phyloP scores from a whole-genome alignment of 2,113 vertebrate genomes.

The Lutjanus erythropterus region DNA sequence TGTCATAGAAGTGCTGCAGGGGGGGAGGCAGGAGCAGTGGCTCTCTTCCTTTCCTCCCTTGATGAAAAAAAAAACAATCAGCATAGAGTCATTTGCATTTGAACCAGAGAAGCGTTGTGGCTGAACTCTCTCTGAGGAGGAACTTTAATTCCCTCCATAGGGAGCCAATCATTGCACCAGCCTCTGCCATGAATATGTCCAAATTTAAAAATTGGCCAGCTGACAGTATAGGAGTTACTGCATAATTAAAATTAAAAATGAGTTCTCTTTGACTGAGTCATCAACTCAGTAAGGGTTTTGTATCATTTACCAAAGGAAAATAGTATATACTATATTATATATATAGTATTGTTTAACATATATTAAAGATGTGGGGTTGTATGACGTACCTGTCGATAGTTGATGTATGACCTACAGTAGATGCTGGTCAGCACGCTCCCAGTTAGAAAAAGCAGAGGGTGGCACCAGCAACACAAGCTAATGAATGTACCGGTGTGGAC shows the following conservation, averaged over 20 bases:
- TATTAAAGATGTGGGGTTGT: too few relatives aligned
- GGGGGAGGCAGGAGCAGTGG: background rate
- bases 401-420: too few relatives aligned
- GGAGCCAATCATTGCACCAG: constrained; percentile 27
- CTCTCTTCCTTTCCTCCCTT: constrained; percentile 20
- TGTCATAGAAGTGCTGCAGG: constrained; percentile 51
- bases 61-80: constrained; percentile 9
- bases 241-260: background rate
- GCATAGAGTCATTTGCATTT: constrained; percentile 28
- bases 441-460: too few relatives aligned
- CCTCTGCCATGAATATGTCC: constrained; percentile 11
- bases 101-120: constrained; percentile 19
- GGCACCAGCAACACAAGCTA: too few relatives aligned
- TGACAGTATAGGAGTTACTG: background rate
- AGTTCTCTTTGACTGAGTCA: background rate
- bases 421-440: too few relatives aligned
- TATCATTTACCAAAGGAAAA: background rate
- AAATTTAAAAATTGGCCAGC: background rate
- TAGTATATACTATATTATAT: too few relatives aligned
- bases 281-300: background rate
- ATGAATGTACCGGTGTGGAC: too few relatives aligned
- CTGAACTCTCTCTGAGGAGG: constrained; percentile 19
- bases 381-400: too few relatives aligned
- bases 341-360: too few relatives aligned
- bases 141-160: constrained; percentile 18